phyloP scores from a whole-genome alignment of 2,888 invertebrate genomes.

The Scaptomyza flava region DNA sequence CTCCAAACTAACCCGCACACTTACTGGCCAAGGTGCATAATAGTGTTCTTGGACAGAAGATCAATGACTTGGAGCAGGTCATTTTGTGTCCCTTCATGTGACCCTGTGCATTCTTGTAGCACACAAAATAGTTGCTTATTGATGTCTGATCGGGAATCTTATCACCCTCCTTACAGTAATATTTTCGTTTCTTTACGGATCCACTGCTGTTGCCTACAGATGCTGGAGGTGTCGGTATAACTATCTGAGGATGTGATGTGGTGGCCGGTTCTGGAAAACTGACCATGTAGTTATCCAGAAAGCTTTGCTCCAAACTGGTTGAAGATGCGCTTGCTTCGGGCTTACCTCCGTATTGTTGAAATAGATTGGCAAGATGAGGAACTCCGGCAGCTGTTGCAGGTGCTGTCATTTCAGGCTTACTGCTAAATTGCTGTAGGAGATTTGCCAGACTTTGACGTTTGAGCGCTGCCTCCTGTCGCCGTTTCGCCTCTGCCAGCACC shows the following conservation, averaged over 20 bases:
- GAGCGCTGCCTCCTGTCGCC: constrained; percentile 75
- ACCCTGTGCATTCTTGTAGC: constrained; percentile 83
- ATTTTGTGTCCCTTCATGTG: constrained; percentile 84
- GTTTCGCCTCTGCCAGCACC: constrained; percentile 81
- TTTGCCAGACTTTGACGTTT: constrained; percentile 78
- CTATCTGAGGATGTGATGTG: constrained; percentile 34
- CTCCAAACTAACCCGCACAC: constrained; percentile 72
- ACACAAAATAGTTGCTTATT: constrained; percentile 85
- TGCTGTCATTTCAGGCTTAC: constrained; percentile 8
- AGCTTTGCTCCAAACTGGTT: constrained; percentile 60
- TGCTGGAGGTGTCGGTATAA: constrained; percentile 20
- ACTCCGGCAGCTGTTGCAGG: neutral
- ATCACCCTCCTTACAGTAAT: constrained; percentile 84
- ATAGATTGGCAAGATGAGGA: constrained; percentile 72
- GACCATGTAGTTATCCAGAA: constrained; percentile 62
- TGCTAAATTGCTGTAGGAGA: constrained; percentile 72
- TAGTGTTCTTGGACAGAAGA: constrained; percentile 85
- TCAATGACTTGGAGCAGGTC: constrained; percentile 84
- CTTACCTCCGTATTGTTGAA: constrained; percentile 68
- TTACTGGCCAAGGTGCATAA: constrained; percentile 84
- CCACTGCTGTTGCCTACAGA: constrained; percentile 18
- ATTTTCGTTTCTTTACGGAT: constrained; percentile 77
- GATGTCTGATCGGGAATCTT: constrained; percentile 85
- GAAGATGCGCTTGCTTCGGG: constrained; percentile 15
- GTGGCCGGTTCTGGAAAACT: constrained; percentile 37